Evolutionary conservation across 2,797 vertebrate genomes (phyloP).

Genomic region (Fratercula arctica): DNA sequence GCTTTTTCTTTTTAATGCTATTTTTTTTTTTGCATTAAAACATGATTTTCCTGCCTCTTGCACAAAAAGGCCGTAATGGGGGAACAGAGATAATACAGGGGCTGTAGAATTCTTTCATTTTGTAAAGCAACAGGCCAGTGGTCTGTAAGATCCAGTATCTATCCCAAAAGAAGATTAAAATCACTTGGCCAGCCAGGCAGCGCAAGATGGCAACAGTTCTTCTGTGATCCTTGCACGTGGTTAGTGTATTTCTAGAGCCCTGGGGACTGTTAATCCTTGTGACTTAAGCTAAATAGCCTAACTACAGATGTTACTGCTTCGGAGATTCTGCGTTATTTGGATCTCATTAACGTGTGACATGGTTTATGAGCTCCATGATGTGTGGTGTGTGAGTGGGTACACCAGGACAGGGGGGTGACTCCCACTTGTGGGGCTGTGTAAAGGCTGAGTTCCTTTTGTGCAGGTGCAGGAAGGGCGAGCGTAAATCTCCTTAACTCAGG

Average conservation of each 20-base stretch:
- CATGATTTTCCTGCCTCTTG: neutral
- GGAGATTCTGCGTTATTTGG: conserved; percentile 1
- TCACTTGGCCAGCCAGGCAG: neutral
- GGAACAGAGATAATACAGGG: neutral
- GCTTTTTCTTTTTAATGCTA: neutral
- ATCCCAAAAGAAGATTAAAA: conserved; percentile 44
- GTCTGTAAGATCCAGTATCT: conserved; percentile 10
- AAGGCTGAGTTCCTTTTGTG: neutral
- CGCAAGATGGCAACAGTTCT: neutral
- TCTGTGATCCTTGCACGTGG: neutral
- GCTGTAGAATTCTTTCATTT: neutral
- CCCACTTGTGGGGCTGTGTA: neutral
- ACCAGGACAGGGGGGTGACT: neutral
- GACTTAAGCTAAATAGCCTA: conserved; percentile 9
- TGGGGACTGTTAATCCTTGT: conserved; percentile 25
- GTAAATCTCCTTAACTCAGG: neutral
- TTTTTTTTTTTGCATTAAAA: conserved; percentile 3
- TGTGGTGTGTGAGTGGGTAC: neutral
- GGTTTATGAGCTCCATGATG: conserved; percentile 8
- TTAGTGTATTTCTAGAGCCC: neutral
- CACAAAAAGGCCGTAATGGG: neutral
- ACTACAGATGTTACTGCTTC: conserved; percentile 21
- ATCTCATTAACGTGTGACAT: neutral
- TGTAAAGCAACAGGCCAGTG: neutral
- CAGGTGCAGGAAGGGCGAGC: neutral